Percentiles rank a stretch among this genome's conserved stretches.
phyloP scores from a whole-genome alignment of 2,888 invertebrate species.

The Rotaria macrura region DNA sequence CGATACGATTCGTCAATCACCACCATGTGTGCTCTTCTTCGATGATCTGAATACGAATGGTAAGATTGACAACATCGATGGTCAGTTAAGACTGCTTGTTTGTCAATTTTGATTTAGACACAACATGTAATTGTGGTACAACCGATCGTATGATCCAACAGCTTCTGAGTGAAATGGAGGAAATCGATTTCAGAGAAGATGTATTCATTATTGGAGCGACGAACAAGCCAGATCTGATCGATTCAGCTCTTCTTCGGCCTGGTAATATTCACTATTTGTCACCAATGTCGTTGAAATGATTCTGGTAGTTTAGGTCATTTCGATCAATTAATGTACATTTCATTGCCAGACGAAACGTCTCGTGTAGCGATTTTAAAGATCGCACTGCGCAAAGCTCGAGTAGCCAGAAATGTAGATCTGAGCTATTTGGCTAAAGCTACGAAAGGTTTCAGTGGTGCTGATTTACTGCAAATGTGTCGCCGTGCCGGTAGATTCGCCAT shows the following conservation, averaged over 20 bases:
- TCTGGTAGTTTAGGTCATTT: conserved; percentile 83
- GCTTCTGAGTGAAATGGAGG: conserved; percentile 70
- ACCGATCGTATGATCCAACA: conserved; percentile 80
- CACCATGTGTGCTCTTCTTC: conserved; percentile 96
- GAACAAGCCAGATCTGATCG: conserved; percentile 55
- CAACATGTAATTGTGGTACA: conserved; percentile 78
- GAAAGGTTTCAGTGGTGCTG: conserved; percentile 56
- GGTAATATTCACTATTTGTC: too few relatives aligned
- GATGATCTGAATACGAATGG: conserved; percentile 56
- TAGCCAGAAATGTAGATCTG: conserved; percentile 82
- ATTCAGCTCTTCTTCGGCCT: conserved; percentile 87
- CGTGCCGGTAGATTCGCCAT: conserved; percentile 97
- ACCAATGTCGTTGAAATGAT: too few relatives aligned
- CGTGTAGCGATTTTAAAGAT: conserved; percentile 73
- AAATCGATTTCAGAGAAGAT: conserved; percentile 72
- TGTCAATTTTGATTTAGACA: conserved; percentile 62
- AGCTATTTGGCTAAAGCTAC: conserved; percentile 59
- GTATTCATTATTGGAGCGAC: conserved; percentile 97
- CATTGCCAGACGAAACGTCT: conserved; percentile 87
- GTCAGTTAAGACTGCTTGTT: too few relatives aligned
- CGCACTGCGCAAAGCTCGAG: conserved; percentile 62
- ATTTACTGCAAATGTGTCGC: conserved; percentile 91
- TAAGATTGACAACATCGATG: conserved; percentile 75
- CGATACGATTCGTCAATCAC: conserved; percentile 56
- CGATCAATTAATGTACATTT: conserved; percentile 60